Percentiles rank a stretch among this genome's conserved stretches.
phyloP scores from a whole-genome alignment of 2,113 vertebrate species.

The Phrynosoma platyrhinos region DNA sequence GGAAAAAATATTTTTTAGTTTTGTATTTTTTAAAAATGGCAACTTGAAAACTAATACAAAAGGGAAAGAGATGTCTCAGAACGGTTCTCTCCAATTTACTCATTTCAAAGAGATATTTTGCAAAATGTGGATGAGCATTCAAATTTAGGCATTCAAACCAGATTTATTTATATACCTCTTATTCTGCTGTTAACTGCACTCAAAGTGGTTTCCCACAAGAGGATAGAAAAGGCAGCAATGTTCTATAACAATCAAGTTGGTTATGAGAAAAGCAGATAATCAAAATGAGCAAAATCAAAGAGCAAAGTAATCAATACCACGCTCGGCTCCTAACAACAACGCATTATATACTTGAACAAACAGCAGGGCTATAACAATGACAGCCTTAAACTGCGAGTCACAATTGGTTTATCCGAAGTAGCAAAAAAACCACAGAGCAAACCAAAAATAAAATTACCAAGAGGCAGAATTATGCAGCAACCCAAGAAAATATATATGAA shows the following conservation, averaged over 20 bases:
- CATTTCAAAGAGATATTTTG: not conserved
- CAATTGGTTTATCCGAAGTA: not conserved
- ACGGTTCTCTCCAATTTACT: not conserved
- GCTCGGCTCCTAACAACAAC: not conserved
- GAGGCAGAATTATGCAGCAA: not conserved
- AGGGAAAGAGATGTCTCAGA: not conserved
- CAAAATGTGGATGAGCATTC: not conserved
- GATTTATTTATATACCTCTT: not conserved
- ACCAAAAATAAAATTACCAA: not conserved
- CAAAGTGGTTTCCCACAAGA: not conserved
- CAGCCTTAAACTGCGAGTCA: not conserved
- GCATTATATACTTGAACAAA: not conserved
- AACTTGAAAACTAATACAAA: not conserved
- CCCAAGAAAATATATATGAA: not conserved
- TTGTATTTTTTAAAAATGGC: too few species aligned
- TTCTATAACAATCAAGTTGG: not conserved
- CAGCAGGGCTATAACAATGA: not conserved
- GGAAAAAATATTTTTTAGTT: too few species aligned
- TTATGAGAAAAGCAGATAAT: not conserved
- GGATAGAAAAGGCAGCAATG: not conserved
- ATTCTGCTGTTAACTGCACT: not conserved
- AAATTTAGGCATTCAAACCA: not conserved
- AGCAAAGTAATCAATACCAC: not conserved
- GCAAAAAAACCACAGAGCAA: not conserved
- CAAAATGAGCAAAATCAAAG: not conserved